phyloP scores from a whole-genome alignment of 2,113 vertebrate genomes.

The Eurypyga helias region DNA sequence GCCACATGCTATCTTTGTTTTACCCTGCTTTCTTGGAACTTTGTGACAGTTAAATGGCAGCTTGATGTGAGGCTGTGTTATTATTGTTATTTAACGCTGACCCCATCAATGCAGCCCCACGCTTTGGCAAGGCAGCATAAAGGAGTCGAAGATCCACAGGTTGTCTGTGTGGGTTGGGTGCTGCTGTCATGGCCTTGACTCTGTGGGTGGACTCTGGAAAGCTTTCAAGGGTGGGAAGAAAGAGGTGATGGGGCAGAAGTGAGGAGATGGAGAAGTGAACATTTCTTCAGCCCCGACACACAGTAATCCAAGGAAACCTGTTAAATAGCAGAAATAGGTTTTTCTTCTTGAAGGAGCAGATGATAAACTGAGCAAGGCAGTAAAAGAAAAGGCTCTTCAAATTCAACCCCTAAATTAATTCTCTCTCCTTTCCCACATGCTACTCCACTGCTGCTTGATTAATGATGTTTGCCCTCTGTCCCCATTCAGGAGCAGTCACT shows the following conservation, averaged over 20 bases:
- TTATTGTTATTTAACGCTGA: background rate
- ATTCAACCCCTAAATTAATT: background rate
- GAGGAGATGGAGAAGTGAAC: background rate
- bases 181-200: background rate
- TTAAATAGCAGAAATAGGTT: background rate
- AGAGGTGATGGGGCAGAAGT: background rate
- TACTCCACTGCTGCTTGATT: background rate
- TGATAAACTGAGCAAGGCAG: background rate
- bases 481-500: background rate
- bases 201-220: background rate
- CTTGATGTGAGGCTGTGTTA: background rate
- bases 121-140: background rate
- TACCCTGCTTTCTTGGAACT: background rate
- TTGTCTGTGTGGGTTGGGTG: background rate
- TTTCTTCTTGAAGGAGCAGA: background rate
- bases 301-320: background rate
- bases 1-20: background rate
- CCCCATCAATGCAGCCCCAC: background rate
- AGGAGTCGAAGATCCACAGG: rapidly evolving
- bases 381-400: background rate
- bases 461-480: background rate
- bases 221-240: background rate
- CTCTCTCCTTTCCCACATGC: background rate
- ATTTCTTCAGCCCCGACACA: background rate
- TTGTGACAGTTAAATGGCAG: background rate